phyloP scores from a whole-genome alignment of 2,888 invertebrate species.

The Mesodorylaimus sp. region DNA sequence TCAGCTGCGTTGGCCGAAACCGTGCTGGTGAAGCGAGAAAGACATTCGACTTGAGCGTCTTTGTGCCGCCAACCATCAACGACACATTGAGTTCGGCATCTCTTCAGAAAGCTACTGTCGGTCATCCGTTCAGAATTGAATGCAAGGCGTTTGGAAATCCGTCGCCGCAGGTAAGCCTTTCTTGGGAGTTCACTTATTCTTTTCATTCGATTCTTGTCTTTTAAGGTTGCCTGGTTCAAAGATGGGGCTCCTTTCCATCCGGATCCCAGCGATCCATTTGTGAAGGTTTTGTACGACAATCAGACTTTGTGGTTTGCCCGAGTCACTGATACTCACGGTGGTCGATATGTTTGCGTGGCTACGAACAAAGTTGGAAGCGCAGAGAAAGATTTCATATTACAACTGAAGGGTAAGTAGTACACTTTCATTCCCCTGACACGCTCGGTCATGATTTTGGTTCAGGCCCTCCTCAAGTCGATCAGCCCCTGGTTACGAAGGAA shows the following conservation, averaged over 20 bases:
- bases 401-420: background rate
- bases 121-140: conserved; percentile 25
- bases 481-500: conserved; percentile 13
- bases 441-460: no score
- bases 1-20: conserved; percentile 14
- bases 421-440: no score
- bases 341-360: conserved; percentile 18
- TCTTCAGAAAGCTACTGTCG: conserved; percentile 17
- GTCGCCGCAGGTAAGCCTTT: conserved; percentile 20
- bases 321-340: conserved; percentile 20
- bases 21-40: conserved; percentile 23
- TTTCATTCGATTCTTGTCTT: background rate
- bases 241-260: conserved; percentile 11
- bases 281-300: conserved; percentile 11
- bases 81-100: conserved; percentile 19
- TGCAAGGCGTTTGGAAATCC: conserved; percentile 35
- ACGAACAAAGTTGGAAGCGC: conserved; percentile 22
- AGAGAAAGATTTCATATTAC: conserved; percentile 15
- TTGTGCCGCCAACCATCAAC: conserved; percentile 20
- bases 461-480: conserved; percentile 22
- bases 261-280: background rate
- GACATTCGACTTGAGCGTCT: conserved; percentile 20
- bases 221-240: conserved; percentile 10
- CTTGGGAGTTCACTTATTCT: background rate
- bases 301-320: conserved; percentile 12